Conservation (phyloP, 2,797 vertebrate species). For the Crenichthys baileyi region DNA sequence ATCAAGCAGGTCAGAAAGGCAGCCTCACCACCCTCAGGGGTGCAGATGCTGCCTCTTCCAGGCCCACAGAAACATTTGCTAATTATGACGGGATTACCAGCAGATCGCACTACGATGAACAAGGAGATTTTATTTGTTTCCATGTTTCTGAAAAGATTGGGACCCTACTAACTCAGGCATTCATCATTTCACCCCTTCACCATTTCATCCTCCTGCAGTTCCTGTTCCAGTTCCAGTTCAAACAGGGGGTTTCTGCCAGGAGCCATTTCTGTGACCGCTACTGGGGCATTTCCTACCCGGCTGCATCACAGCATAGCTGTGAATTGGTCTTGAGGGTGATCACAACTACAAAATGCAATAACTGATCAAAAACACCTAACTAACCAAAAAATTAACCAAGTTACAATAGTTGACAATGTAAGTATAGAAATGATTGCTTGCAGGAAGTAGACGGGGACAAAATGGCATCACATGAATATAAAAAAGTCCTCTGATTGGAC, state of each 20-base stretch:
- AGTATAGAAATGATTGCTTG: too few species aligned
- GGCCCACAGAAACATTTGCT: not conserved
- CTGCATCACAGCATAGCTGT: not conserved
- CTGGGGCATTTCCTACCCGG: not conserved
- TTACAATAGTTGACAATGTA: too few species aligned
- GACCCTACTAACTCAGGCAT: not conserved
- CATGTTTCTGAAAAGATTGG: not conserved
- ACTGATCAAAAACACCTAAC: too few species aligned
- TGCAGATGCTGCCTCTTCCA: slow-evolving; percentile 1
- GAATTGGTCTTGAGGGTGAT: not conserved
- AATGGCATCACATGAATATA: too few species aligned
- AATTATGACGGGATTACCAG: not conserved
- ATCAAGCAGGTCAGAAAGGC: slow-evolving; percentile 29
- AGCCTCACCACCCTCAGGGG: not conserved
- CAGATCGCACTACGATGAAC: not conserved
- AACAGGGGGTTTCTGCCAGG: not conserved
- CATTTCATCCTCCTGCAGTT: not conserved
- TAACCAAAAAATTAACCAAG: too few species aligned
- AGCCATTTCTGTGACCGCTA: not conserved
- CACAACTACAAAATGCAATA: too few species aligned
- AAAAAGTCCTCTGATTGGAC: too few species aligned
- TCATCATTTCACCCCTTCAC: not conserved
- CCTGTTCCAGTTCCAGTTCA: too few species aligned
- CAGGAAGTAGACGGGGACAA: too few species aligned
- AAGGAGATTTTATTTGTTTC: not conserved